A percentile compares a stretch with the other conserved stretches of the same genome.
Conservation (phyloP, 2,888 invertebrate genomes). For the Lasiommata megera region DNA sequence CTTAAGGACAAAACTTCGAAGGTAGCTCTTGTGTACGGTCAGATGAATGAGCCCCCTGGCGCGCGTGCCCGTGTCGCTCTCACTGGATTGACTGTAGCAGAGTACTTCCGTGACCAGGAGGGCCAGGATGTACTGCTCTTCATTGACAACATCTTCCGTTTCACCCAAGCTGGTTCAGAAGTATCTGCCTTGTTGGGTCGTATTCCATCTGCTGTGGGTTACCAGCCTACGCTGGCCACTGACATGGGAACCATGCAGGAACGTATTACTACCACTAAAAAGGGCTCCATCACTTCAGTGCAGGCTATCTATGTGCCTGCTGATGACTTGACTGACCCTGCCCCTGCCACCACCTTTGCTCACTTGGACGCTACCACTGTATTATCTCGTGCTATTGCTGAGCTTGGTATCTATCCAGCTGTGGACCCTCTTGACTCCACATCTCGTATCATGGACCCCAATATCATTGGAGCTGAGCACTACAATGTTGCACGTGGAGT, state of each 20-base stretch:
- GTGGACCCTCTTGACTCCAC: slow-evolving; percentile 97
- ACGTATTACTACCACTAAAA: slow-evolving; percentile 95
- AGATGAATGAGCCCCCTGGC: slow-evolving; percentile 99
- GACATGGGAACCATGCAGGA: slow-evolving; percentile 99
- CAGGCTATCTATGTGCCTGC: slow-evolving; percentile 98
- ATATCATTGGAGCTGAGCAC: slow-evolving; percentile 94
- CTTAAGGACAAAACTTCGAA: slow-evolving; percentile 94
- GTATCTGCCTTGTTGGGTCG: slow-evolving; percentile 95
- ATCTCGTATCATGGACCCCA: slow-evolving; percentile 96
- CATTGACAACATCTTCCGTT: slow-evolving; percentile 98
- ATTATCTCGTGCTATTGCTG: slow-evolving; percentile 95
- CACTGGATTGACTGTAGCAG: slow-evolving; percentile 95
- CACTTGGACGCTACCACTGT: slow-evolving; percentile 98
- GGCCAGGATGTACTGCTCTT: slow-evolving; percentile 97
- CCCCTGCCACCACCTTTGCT: slow-evolving; percentile 97
- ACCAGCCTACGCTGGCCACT: slow-evolving; percentile 97
- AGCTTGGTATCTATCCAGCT: slow-evolving; percentile 96
- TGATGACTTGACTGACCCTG: slow-evolving; percentile 97
- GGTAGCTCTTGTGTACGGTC: slow-evolving; percentile 96
- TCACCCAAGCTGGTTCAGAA: slow-evolving; percentile 95
- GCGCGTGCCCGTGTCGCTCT: slow-evolving; percentile 96
- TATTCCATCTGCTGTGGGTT: slow-evolving; percentile 97
- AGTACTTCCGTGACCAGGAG: slow-evolving; percentile 97
- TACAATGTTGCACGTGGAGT: slow-evolving; percentile 95
- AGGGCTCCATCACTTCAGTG: slow-evolving; percentile 97